phyloP scores from a whole-genome alignment of 2,797 vertebrate genomes.

The Sebastes vulpes region DNA sequence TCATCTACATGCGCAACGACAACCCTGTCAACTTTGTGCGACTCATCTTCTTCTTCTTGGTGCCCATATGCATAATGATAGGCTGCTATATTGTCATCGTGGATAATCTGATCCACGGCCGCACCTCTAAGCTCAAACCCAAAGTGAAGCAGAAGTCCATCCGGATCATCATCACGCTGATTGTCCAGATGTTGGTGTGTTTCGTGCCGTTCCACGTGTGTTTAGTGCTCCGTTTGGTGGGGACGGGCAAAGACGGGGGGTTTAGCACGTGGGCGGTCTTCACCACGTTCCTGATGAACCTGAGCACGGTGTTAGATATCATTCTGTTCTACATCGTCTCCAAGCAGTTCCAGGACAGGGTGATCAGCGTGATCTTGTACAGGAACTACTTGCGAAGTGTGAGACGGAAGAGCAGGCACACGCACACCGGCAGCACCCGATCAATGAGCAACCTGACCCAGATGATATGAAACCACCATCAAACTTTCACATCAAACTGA shows the following conservation, averaged over 20 bases:
- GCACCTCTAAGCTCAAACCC: constrained; percentile 94
- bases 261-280: constrained; percentile 92
- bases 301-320: constrained; percentile 94
- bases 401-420: constrained; percentile 92
- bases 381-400: constrained; percentile 95
- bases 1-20: constrained; percentile 88
- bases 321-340: constrained; percentile 98
- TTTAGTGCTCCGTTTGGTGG: constrained; percentile 87
- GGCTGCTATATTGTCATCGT: constrained; percentile 94
- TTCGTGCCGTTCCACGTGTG: constrained; percentile 96
- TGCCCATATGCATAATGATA: constrained; percentile 94
- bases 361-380: constrained; percentile 96
- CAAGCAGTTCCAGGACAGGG: constrained; percentile 97
- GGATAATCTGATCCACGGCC: constrained; percentile 91
- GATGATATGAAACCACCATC: constrained; percentile 85
- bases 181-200: constrained; percentile 93
- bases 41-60: constrained; percentile 93
- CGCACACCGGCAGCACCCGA: constrained; percentile 88
- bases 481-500: background rate
- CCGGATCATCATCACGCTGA: constrained; percentile 93
- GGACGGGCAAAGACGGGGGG: constrained; percentile 32
- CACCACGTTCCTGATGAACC: constrained; percentile 95
- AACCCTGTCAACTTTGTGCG: constrained; percentile 90
- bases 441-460: constrained; percentile 94
- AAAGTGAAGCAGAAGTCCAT: constrained; percentile 97